phyloP scores from a whole-genome alignment of 1,140 invertebrate species.

The Psilanteris sp. region DNA sequence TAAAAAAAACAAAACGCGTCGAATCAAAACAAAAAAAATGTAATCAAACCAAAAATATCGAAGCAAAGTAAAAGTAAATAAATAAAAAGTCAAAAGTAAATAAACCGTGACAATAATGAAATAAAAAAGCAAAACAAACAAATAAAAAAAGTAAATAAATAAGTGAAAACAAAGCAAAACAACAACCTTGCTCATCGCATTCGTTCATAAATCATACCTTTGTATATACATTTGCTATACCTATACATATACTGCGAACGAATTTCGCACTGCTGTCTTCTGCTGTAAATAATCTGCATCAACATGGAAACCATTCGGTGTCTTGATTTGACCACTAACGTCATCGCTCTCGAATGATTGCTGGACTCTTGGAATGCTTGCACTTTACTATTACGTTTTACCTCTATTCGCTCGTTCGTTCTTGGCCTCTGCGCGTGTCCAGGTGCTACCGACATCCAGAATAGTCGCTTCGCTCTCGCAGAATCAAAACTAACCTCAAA shows the following conservation, averaged over 20 bases:
- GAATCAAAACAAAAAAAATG: no score
- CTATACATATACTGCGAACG: constrained; percentile 79
- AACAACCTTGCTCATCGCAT: constrained; percentile 82
- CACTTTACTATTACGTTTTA: constrained; percentile 72
- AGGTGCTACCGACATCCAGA: constrained; percentile 36
- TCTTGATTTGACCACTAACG: constrained; percentile 76
- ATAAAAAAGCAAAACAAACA: no score
- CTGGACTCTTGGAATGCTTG: constrained; percentile 79
- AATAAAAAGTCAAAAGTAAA: no score
- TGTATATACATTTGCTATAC: constrained; percentile 73
- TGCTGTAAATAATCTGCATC: constrained; percentile 80
- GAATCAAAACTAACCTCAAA: no score
- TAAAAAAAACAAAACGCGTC: no score
- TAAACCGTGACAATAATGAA: no score
- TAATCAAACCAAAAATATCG: no score
- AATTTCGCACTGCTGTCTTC: constrained; percentile 80
- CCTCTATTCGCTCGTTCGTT: constrained; percentile 53
- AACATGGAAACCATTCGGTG: constrained; percentile 76
- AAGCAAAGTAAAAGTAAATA: no score
- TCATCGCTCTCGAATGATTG: constrained; percentile 78
- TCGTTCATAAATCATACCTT: constrained; percentile 80
- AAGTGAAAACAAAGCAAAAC: constrained; percentile 3
- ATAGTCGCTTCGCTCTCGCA: no score
- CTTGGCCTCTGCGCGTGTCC: constrained; percentile 49
- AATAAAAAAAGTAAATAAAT: no score